These are phyloP conservation scores for Apteryx owenii DNA, from an alignment of 2,113 vertebrate genomes.

Conservation along the genomic window DNA sequence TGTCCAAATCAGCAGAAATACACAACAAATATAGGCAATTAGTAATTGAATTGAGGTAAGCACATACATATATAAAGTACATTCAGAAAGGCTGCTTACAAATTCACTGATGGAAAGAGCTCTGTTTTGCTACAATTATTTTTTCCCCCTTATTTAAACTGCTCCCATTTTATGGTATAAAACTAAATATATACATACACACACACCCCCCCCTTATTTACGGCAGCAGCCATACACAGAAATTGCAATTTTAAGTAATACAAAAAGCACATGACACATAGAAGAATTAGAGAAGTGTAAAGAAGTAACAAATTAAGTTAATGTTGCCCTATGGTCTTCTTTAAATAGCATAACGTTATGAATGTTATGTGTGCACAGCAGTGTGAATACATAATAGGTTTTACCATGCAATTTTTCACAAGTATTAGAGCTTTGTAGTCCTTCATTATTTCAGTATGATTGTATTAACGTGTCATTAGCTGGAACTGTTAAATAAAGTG, in stretches of 20 bases:
- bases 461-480: background rate
- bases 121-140: background rate
- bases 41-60: background rate
- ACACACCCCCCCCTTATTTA: background rate
- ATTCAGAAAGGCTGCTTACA: background rate
- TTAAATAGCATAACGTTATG: background rate
- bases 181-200: background rate
- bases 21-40: background rate
- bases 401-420: conserved; percentile 32
- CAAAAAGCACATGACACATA: background rate
- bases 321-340: background rate
- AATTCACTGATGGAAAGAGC: background rate
- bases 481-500: background rate
- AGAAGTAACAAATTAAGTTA: background rate
- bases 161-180: background rate
- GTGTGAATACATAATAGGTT: background rate
- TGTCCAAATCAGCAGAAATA: background rate
- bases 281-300: background rate
- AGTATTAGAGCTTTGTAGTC: background rate
- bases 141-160: background rate
- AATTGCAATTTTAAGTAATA: background rate
- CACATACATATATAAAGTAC: background rate
- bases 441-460: background rate
- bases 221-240: background rate
- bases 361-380: background rate